These are phyloP conservation scores for Diprion similis DNA, from an alignment of 1,140 invertebrate genomes.

Conservation along the genomic window DNA sequence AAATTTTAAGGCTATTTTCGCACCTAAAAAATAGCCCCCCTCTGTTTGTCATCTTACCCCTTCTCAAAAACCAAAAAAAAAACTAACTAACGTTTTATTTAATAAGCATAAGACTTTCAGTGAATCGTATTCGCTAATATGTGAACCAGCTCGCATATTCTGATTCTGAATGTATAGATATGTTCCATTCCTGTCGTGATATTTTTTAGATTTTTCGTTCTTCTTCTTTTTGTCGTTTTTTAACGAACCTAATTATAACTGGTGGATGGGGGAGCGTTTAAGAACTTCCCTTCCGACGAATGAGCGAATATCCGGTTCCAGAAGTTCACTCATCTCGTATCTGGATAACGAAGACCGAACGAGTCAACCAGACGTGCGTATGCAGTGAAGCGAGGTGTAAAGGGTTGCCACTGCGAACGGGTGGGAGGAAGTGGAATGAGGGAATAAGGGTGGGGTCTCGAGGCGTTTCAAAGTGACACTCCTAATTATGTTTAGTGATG, in stretches of 20 bases:
- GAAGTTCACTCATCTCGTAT: neutral
- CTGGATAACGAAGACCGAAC: neutral
- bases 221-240: no score
- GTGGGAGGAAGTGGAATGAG: neutral
- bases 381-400: neutral
- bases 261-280: neutral
- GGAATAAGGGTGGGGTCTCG: constrained; percentile 1
- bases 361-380: neutral
- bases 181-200: neutral
- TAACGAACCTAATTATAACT: neutral
- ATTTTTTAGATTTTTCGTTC: no score
- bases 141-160: neutral
- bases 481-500: constrained; percentile 14
- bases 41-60: no score
- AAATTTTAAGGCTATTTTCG: no score
- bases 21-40: no score
- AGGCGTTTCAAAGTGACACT: constrained; percentile 11
- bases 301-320: neutral
- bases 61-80: no score
- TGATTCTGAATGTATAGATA: neutral
- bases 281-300: neutral
- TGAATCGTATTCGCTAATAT: no score
- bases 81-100: no score
- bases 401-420: neutral
- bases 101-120: no score